These are phyloP conservation scores for Acanthacorydalis orientalis DNA, from an alignment of 2,888 invertebrate genomes.

Conservation along the genomic window DNA sequence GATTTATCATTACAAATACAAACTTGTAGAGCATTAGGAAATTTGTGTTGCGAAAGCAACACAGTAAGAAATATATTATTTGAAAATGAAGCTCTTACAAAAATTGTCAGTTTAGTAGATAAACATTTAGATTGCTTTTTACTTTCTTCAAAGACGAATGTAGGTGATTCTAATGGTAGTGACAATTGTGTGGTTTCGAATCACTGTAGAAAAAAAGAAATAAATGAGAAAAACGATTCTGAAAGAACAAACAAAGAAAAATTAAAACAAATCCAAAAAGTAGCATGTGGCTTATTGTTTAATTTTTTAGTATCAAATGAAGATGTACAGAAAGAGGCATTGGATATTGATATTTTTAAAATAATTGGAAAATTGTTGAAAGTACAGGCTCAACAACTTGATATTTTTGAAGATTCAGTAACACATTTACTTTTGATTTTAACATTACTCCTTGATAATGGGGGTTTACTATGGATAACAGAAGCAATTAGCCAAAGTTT, in stretches of 20 bases:
- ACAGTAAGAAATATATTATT: slow-evolving; percentile 37
- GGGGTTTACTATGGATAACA: slow-evolving; percentile 14
- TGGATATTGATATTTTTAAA: slow-evolving; percentile 35
- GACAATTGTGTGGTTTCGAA: neutral
- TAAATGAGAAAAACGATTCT: too few species aligned
- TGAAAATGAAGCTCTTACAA: slow-evolving; percentile 18
- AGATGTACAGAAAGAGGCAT: slow-evolving; percentile 40
- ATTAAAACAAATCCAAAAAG: slow-evolving; percentile 35
- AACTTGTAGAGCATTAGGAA: slow-evolving; percentile 68
- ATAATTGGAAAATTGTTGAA: slow-evolving; percentile 34
- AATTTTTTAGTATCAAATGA: slow-evolving; percentile 66
- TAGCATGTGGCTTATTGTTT: slow-evolving; percentile 57
- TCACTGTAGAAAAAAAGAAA: too few species aligned
- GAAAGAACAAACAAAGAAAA: neutral
- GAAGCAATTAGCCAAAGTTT: slow-evolving; percentile 24
- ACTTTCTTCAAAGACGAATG: neutral
- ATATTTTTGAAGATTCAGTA: slow-evolving; percentile 37
- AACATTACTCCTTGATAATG: slow-evolving; percentile 41
- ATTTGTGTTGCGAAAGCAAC: slow-evolving; percentile 80
- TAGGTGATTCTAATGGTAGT: neutral
- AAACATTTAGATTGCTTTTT: neutral
- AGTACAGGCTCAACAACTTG: slow-evolving; percentile 29
- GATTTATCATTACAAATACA: slow-evolving; percentile 43
- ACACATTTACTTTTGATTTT: slow-evolving; percentile 39
- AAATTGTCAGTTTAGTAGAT: slow-evolving; percentile 15